Conservation (phyloP, 2,888 invertebrate species). For the Polydrusus tereticollis region DNA sequence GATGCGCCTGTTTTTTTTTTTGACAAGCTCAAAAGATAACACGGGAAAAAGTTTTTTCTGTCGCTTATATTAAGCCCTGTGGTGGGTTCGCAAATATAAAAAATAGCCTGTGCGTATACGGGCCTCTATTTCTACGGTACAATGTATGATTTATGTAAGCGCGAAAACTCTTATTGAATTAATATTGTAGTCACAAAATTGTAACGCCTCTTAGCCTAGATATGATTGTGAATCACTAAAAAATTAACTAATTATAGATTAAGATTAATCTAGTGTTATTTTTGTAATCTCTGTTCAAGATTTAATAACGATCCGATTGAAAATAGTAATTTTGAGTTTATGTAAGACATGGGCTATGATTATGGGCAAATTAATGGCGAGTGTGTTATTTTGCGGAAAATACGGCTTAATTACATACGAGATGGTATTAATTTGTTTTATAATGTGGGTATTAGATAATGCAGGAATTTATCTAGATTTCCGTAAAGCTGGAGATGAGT, state of each 20-base stretch:
- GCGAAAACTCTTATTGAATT: constrained; percentile 11
- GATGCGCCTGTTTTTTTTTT: no score
- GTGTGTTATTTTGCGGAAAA: not conserved
- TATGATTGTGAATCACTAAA: constrained; percentile 11
- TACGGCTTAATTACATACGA: not conserved
- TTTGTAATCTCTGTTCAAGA: constrained; percentile 2
- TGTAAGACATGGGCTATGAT: constrained; percentile 2
- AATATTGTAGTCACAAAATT: constrained; percentile 16
- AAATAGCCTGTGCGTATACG: no score
- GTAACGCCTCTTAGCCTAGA: constrained; percentile 24
- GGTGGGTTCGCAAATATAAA: no score
- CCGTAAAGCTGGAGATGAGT: not conserved
- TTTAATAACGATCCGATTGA: constrained; percentile 1
- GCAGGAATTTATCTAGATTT: constrained; percentile 3
- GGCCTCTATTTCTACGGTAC: not conserved
- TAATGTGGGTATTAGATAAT: constrained; percentile 13
- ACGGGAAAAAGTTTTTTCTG: no score
- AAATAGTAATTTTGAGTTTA: constrained; percentile 26
- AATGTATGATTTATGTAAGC: not conserved
- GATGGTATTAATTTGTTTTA: constrained; percentile 1
- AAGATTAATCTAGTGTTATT: constrained; percentile 7
- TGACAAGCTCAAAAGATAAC: no score
- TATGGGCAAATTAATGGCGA: not conserved
- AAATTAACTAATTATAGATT: constrained; percentile 17
- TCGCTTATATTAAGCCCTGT: no score